Percentiles rank a stretch among this genome's conserved stretches.
These are phyloP conservation scores for Trochalopteron elliotii DNA, from an alignment of 2,113 vertebrate genomes.

Conservation along the genomic window DNA sequence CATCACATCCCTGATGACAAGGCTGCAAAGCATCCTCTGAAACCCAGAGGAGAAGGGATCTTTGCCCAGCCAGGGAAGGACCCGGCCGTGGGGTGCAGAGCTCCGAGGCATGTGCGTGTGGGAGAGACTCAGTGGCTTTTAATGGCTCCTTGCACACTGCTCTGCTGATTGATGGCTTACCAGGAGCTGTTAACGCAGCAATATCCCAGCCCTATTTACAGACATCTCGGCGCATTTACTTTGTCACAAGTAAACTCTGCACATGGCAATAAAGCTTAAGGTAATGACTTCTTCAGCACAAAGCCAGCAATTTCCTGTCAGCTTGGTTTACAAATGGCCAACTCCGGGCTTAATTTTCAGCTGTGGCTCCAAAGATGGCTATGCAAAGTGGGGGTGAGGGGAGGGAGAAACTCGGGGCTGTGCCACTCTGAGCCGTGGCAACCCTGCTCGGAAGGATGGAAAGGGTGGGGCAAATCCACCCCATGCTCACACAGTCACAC, in stretches of 20 bases:
- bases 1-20: fast-evolving
- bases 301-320: constrained; percentile 70
- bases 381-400: not conserved
- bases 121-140: not conserved
- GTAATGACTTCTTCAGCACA: constrained; percentile 71
- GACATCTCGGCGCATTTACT: constrained; percentile 66
- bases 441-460: not conserved
- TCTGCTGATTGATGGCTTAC: constrained; percentile 57
- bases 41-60: fast-evolving
- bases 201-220: constrained; percentile 59
- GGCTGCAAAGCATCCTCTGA: not conserved
- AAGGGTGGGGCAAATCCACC: not conserved
- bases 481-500: not conserved
- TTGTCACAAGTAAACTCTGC: constrained; percentile 69
- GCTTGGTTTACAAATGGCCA: constrained; percentile 59
- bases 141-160: not conserved
- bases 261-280: constrained; percentile 69
- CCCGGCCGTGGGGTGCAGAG: not conserved
- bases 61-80: not conserved
- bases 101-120: fast-evolving
- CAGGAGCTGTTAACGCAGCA: constrained; percentile 47
- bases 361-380: not conserved
- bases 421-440: not conserved
- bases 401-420: not conserved
- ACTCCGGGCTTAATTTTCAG: constrained; percentile 67